A percentile compares a stretch with the other conserved stretches of the same genome.
Conservation (phyloP, 2,113 vertebrate species). For the Larimichthys polyactis region DNA sequence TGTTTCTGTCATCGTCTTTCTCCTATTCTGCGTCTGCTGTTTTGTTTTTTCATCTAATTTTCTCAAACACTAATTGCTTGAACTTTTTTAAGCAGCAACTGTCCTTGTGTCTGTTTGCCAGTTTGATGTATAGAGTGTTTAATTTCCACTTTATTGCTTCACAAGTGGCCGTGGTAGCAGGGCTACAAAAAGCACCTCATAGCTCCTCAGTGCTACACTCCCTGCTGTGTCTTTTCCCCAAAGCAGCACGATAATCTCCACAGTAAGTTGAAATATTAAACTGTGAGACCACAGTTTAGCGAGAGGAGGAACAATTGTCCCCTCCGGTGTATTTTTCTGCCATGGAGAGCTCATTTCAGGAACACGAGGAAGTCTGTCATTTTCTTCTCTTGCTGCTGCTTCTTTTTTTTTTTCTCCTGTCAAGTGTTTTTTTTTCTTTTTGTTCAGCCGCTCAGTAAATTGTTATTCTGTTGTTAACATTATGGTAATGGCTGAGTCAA, state of each 20-base stretch:
- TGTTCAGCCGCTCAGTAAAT: constrained; percentile 27
- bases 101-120: not conserved
- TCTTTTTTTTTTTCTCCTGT: constrained; percentile 1
- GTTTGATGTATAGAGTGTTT: constrained; percentile 1
- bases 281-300: constrained; percentile 30
- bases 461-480: constrained; percentile 27
- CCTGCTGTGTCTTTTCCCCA: constrained; percentile 21
- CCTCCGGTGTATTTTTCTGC: constrained; percentile 18
- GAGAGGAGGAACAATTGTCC: constrained; percentile 12
- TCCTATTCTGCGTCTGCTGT: not conserved
- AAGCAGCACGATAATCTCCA: constrained; percentile 21
- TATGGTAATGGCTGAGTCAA: constrained; percentile 52
- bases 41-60: not conserved
- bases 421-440: not conserved
- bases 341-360: constrained; percentile 15
- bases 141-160: constrained; percentile 23
- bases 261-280: constrained; percentile 33
- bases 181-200: constrained; percentile 14
- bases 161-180: not conserved
- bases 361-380: not conserved
- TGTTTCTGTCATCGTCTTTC: not conserved
- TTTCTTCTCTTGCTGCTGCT: not conserved
- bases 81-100: constrained; percentile 1
- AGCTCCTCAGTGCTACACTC: not conserved
- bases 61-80: constrained; percentile 10